Evolutionary conservation across 2,888 invertebrate genomes (phyloP).

Genomic region (Platynereis dumerilii): DNA sequence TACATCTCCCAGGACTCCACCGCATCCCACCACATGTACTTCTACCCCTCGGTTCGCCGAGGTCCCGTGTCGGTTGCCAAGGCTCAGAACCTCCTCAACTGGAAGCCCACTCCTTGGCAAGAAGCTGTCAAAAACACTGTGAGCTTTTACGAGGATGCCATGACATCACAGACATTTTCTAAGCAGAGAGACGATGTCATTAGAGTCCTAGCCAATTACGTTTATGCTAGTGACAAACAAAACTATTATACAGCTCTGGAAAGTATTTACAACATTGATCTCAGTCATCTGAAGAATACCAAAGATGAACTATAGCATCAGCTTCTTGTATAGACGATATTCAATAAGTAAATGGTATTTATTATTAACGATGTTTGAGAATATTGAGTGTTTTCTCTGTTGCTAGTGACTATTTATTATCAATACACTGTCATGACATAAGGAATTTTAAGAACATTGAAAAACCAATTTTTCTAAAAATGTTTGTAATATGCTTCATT

Average conservation of each 20-base stretch:
- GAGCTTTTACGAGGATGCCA: constrained; percentile 61
- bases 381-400: too few relatives aligned
- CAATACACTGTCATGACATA: too few relatives aligned
- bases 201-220: constrained; percentile 44
- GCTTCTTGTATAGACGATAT: too few relatives aligned
- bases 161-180: constrained; percentile 42
- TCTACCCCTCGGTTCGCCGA: constrained; percentile 63
- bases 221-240: constrained; percentile 36
- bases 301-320: constrained; percentile 41
- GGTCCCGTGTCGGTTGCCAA: constrained; percentile 62
- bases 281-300: constrained; percentile 35
- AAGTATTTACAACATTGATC: constrained; percentile 33
- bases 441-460: too few relatives aligned
- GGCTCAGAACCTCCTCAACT: constrained; percentile 54
- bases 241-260: constrained; percentile 36
- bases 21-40: constrained; percentile 38
- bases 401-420: too few relatives aligned
- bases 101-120: constrained; percentile 59
- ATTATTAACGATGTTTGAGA: too few relatives aligned
- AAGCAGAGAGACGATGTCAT: constrained; percentile 49
- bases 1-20: constrained; percentile 23
- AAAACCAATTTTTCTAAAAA: too few relatives aligned
- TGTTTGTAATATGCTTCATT: too few relatives aligned
- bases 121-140: constrained; percentile 56
- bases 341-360: too few relatives aligned